Percentiles rank a stretch among this genome's conserved stretches.
Conservation (phyloP, 2,888 invertebrate genomes). For the Octodonta nipae region DNA sequence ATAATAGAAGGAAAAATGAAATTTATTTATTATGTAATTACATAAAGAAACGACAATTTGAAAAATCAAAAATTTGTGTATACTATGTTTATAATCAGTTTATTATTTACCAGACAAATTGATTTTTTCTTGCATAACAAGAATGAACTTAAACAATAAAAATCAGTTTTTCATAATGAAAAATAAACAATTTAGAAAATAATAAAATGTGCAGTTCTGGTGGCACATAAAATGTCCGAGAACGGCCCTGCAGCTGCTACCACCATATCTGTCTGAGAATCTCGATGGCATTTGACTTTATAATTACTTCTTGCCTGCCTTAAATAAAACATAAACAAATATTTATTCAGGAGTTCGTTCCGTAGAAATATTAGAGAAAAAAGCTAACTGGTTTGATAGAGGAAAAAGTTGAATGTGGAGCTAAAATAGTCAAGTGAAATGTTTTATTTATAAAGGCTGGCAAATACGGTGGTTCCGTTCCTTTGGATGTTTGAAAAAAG, state of each 20-base stretch:
- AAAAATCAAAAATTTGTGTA: too few species aligned
- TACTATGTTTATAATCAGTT: too few species aligned
- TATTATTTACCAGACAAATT: too few species aligned
- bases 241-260: conserved; percentile 6
- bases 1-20: too few species aligned
- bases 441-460: conserved; percentile 17
- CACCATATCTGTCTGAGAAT: conserved; percentile 21
- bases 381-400: conserved; percentile 13
- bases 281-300: conserved; percentile 22
- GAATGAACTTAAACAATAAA: too few species aligned
- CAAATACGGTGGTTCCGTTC: conserved; percentile 8
- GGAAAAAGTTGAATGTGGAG: conserved; percentile 13
- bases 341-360: conserved; percentile 24
- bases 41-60: too few species aligned
- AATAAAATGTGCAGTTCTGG: too few species aligned
- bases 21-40: too few species aligned
- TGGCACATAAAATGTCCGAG: too few species aligned
- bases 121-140: too few species aligned
- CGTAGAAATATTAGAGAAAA: conserved; percentile 12
- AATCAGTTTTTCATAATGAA: too few species aligned
- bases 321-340: conserved; percentile 30
- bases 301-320: conserved; percentile 23
- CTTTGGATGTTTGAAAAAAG: conserved; percentile 6
- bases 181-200: too few species aligned
- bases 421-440: conserved; percentile 14